These are phyloP conservation scores for Cyanoderma ruficeps DNA, from an alignment of 2,113 vertebrate genomes.

Conservation along the genomic window DNA sequence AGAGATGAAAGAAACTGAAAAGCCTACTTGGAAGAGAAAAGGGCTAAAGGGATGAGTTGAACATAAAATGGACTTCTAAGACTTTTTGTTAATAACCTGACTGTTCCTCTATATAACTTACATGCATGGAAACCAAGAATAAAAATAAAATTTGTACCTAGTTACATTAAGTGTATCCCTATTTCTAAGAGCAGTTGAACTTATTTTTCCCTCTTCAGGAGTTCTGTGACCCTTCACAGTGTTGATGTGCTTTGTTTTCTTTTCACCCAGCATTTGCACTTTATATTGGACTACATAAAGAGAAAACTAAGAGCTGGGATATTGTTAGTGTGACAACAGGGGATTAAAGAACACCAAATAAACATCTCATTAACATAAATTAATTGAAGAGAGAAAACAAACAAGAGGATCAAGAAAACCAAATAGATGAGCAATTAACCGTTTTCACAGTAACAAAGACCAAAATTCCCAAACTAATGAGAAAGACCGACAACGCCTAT, in stretches of 20 bases:
- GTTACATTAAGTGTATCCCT: background rate
- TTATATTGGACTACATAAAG: background rate
- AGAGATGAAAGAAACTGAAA: background rate
- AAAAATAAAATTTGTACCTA: background rate
- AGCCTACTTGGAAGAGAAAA: background rate
- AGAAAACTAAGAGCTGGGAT: background rate
- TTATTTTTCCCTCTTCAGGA: background rate
- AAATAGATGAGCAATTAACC: conserved; percentile 48
- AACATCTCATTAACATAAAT: conserved; percentile 45
- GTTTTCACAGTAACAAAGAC: conserved; percentile 40
- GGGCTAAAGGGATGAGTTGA: background rate
- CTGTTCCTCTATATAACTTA: background rate
- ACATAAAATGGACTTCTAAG: background rate
- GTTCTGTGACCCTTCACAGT: background rate
- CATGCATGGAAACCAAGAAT: background rate
- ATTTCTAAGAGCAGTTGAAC: background rate
- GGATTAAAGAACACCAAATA: conserved; percentile 28
- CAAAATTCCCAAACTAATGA: conserved; percentile 35
- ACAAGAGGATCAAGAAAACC: background rate
- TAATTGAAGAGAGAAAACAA: conserved; percentile 45
- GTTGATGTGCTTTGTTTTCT: background rate
- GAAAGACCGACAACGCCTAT: background rate
- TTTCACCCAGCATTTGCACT: background rate
- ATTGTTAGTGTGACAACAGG: background rate
- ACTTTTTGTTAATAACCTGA: background rate